phyloP scores from a whole-genome alignment of 2,113 vertebrate species.

The Xenopus tropicalis region UCB_Xtro_10.0 CM004445.2:74310501-74311000 shows the following conservation, averaged over 20 bases:
- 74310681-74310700: background rate
- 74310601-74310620: background rate
- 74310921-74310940: no score
- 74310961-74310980: no score
- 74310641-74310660: slow-evolving; percentile 14
- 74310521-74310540: slow-evolving; percentile 30
- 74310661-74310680: background rate
- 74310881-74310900: no score
- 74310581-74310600: background rate
- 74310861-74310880: no score
- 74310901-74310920: no score
- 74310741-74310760: background rate
- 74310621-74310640: background rate
- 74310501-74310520: slow-evolving; percentile 28
- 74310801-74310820: slow-evolving; percentile 1
- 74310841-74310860: no score
- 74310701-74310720: background rate
- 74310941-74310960: no score
- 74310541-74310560: slow-evolving; percentile 31
- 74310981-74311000: no score
- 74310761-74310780: background rate
- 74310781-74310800: background rate
- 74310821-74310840: slow-evolving; percentile 13
- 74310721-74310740: background rate
- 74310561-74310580: slow-evolving; percentile 17